Conservation (phyloP, 2,113 vertebrate species). For the Phylloscopus whistleri region DNA sequence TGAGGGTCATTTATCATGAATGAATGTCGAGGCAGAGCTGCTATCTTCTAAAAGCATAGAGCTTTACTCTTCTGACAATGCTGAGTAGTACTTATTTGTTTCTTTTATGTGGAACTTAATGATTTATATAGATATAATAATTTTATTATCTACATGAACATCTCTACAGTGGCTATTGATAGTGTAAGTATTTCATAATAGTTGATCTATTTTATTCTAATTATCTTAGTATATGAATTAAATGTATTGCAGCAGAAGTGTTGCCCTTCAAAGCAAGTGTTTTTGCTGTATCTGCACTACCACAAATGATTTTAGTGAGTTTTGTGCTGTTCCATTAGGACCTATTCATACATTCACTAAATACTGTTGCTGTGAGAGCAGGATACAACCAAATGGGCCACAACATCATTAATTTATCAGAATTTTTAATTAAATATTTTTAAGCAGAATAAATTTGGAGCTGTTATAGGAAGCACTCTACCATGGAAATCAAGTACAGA, state of each 20-base stretch:
- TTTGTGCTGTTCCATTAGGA: background rate
- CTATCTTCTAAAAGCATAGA: background rate
- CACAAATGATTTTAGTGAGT: background rate
- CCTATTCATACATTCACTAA: background rate
- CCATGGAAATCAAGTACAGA: background rate
- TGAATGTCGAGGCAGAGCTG: constrained; percentile 17
- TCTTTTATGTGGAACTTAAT: constrained; percentile 6
- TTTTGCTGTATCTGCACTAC: background rate
- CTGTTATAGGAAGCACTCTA: background rate
- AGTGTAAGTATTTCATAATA: background rate
- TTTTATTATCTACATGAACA: background rate
- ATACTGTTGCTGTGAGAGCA: background rate
- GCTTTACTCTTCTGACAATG: constrained; percentile 10
- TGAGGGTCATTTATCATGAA: constrained; percentile 66
- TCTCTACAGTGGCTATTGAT: background rate
- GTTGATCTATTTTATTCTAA: background rate
- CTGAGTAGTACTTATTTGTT: constrained; percentile 7
- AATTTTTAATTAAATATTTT: background rate
- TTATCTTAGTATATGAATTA: background rate
- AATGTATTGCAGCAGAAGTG: background rate
- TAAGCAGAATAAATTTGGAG: background rate
- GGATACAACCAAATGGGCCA: background rate
- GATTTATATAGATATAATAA: background rate
- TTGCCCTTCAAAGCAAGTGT: background rate
- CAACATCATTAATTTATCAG: background rate